A percentile compares a stretch with the other conserved stretches of the same genome.
phyloP scores from a whole-genome alignment of 2,797 vertebrate genomes.

The Myotis pilosus region DNA sequence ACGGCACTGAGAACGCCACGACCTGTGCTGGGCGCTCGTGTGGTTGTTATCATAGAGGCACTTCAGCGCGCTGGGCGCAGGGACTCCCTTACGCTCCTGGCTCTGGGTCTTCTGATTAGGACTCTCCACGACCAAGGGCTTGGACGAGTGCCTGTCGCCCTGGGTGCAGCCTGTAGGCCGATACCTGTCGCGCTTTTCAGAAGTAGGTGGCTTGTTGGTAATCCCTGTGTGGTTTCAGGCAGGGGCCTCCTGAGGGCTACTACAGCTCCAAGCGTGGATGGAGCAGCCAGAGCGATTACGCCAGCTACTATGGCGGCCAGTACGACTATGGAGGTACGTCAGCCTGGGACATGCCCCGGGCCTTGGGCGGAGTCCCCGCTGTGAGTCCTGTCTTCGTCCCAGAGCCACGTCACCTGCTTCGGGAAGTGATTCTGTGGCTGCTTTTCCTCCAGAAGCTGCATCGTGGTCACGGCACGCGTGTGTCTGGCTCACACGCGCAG shows the following conservation, averaged over 20 bases:
- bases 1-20: fast-evolving
- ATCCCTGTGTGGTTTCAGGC: slow-evolving; percentile 82
- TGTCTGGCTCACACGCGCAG: fast-evolving
- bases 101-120: neutral
- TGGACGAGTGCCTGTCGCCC: neutral
- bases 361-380: neutral
- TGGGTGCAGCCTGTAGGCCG: fast-evolving
- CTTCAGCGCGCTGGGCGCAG: fast-evolving
- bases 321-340: slow-evolving; percentile 90
- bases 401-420: neutral
- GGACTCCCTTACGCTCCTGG: neutral
- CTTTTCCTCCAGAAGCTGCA: too few species aligned
- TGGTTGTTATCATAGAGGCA: neutral
- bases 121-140: neutral
- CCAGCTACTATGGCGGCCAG: slow-evolving; percentile 88
- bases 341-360: fast-evolving
- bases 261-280: slow-evolving; percentile 86
- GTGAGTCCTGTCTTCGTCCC: neutral
- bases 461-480: fast-evolving
- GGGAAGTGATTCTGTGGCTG: fast-evolving
- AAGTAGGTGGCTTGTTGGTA: neutral
- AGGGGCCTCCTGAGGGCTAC: slow-evolving; percentile 90
- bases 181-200: fast-evolving
- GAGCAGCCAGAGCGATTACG: slow-evolving; percentile 90
- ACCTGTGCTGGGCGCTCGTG: neutral